Evolutionary conservation across 2,888 invertebrate species (phyloP).

Genomic region (Notodonta dromedarius): DNA sequence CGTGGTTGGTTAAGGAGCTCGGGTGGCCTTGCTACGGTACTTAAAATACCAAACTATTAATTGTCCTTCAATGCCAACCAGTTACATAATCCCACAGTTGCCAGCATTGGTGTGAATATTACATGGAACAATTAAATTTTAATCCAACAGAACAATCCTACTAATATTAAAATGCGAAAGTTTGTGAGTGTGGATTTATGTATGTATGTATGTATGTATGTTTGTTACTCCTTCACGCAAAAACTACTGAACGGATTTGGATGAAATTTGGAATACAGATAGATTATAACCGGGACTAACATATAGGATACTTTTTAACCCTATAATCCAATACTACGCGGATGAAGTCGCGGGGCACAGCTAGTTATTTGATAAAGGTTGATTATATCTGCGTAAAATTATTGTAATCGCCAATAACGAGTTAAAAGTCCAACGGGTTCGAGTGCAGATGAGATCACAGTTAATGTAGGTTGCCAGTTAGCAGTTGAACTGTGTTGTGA

Average conservation of each 20-base stretch:
- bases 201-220: too few relatives aligned
- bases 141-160: too few relatives aligned
- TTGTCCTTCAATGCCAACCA: neutral
- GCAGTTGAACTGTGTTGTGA: conserved; percentile 70
- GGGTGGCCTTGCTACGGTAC: neutral
- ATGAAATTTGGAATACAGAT: too few relatives aligned
- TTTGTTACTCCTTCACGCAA: too few relatives aligned
- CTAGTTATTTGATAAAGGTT: too few relatives aligned
- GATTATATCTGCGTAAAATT: neutral
- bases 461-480: conserved; percentile 66
- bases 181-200: too few relatives aligned
- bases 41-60: neutral
- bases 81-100: neutral
- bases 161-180: too few relatives aligned
- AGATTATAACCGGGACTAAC: too few relatives aligned
- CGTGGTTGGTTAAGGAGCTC: neutral
- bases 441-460: conserved; percentile 71
- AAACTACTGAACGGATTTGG: too few relatives aligned
- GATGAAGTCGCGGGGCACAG: too few relatives aligned
- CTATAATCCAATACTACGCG: too few relatives aligned
- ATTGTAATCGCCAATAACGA: conserved; percentile 16
- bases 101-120: neutral
- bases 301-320: too few relatives aligned
- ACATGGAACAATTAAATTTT: neutral
- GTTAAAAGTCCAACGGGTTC: conserved; percentile 43